Evolutionary conservation across 2,113 vertebrate genomes (phyloP).

Genomic region (Prunella himalayana): DNA sequence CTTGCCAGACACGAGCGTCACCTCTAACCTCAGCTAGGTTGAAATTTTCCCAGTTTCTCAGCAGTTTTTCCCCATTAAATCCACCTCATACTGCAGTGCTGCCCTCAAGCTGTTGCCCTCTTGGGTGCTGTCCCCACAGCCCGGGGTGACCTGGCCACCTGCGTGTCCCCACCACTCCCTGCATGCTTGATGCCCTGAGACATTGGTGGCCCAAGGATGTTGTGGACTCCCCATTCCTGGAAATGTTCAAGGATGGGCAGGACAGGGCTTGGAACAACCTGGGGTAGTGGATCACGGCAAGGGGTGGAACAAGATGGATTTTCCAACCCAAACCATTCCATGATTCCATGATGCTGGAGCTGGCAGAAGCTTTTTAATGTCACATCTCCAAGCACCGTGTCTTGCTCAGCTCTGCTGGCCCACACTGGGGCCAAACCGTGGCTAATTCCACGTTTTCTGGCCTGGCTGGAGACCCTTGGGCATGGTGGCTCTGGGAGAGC

Average conservation of each 20-base stretch:
- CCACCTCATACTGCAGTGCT: rapidly evolving
- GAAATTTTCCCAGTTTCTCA: neutral
- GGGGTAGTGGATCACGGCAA: neutral
- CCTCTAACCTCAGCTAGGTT: neutral
- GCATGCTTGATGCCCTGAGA: neutral
- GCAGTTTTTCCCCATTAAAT: neutral
- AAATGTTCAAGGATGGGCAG: neutral
- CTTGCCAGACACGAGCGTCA: neutral
- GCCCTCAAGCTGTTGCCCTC: neutral
- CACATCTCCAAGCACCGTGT: rapidly evolving
- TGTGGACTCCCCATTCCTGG: neutral
- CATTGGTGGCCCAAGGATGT: neutral
- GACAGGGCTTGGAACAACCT: neutral
- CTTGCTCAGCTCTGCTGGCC: neutral
- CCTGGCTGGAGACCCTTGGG: neutral
- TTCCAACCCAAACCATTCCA: neutral
- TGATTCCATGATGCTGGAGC: neutral
- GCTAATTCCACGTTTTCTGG: neutral
- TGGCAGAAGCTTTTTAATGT: rapidly evolving
- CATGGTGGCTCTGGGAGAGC: rapidly evolving
- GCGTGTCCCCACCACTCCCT: rapidly evolving
- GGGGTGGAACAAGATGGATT: neutral
- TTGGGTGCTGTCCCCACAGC: neutral
- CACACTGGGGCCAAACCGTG: rapidly evolving
- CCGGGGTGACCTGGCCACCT: rapidly evolving